Conservation (phyloP, 2,113 vertebrate genomes). For the Aleadryas rufinucha region DNA sequence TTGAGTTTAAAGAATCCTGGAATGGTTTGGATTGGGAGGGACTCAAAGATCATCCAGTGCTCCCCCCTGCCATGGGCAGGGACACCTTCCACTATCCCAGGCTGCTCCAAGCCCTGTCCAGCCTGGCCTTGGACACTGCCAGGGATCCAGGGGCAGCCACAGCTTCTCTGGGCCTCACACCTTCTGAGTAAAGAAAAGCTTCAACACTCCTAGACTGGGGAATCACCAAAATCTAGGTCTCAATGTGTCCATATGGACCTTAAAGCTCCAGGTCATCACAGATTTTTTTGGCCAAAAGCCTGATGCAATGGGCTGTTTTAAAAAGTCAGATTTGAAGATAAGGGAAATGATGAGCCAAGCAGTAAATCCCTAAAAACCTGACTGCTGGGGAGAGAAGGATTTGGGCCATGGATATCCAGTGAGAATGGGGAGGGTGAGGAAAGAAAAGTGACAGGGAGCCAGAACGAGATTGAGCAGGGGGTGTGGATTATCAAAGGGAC, state of each 20-base stretch:
- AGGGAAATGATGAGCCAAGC: background rate
- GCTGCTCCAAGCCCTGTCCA: fast-evolving
- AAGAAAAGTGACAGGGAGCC: background rate
- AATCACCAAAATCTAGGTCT: background rate
- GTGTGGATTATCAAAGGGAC: background rate
- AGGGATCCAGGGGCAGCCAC: background rate
- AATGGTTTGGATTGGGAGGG: background rate
- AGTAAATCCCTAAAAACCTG: background rate
- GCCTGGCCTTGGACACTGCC: fast-evolving
- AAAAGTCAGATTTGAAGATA: background rate
- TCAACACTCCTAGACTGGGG: background rate
- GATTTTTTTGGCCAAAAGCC: background rate
- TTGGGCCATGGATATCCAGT: background rate
- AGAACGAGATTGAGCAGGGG: background rate
- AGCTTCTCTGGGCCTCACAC: background rate
- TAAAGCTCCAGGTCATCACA: background rate
- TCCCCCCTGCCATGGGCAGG: background rate
- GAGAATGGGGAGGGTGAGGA: background rate
- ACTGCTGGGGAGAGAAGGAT: background rate
- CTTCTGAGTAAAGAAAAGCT: background rate
- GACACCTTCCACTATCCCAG: background rate
- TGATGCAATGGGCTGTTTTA: background rate
- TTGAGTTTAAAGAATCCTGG: background rate
- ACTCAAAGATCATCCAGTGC: background rate
- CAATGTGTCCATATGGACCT: background rate